Percentiles rank a stretch among this genome's conserved stretches.
phyloP scores from a whole-genome alignment of 2,797 vertebrate genomes.

The Galago senegalensis region DNA sequence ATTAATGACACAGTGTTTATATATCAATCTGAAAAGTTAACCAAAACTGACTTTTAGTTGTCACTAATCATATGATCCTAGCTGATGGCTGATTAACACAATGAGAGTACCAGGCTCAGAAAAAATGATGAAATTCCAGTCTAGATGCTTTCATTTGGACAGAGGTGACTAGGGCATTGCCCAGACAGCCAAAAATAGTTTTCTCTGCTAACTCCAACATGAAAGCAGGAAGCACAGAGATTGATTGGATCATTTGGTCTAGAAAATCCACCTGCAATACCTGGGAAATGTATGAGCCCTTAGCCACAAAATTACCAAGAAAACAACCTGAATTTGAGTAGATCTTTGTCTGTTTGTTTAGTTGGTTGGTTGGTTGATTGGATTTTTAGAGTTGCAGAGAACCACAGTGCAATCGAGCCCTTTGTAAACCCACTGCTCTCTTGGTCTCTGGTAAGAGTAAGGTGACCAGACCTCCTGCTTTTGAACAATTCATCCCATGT shows the following conservation, averaged over 20 bases:
- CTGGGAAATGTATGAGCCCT: neutral
- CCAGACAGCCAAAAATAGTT: neutral
- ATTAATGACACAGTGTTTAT: neutral
- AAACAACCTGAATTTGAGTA: neutral
- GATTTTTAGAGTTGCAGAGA: neutral
- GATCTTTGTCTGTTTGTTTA: neutral
- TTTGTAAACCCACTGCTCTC: neutral
- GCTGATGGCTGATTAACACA: neutral
- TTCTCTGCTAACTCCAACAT: neutral
- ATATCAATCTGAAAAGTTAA: neutral
- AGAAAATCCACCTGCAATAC: neutral
- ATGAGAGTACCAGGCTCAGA: neutral
- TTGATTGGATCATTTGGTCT: neutral
- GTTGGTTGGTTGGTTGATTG: neutral
- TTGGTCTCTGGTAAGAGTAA: neutral
- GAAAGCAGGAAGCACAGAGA: neutral
- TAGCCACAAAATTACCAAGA: neutral
- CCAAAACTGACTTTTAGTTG: neutral
- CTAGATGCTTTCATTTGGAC: neutral
- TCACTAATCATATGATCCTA: neutral
- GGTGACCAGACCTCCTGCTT: no score
- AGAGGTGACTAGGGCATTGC: neutral
- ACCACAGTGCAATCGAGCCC: neutral
- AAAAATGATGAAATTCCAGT: neutral
- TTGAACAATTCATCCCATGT: no score